Percentiles rank a stretch among this genome's conserved stretches.
phyloP scores from a whole-genome alignment of 2,888 invertebrate genomes.

The Slavum lentiscoides region DNA sequence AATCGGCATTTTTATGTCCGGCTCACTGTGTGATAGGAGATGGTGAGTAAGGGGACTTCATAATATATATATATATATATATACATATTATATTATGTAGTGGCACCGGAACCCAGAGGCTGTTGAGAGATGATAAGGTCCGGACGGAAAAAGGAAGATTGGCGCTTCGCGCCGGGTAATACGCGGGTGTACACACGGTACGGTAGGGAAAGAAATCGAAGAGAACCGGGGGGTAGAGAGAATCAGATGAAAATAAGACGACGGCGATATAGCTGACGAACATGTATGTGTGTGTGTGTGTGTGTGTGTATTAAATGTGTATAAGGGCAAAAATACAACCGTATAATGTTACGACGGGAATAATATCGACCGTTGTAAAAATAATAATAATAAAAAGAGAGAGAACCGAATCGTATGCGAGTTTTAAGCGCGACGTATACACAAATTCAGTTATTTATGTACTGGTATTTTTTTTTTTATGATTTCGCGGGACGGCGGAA shows the following conservation, averaged over 20 bases:
- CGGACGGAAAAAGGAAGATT: slow-evolving; percentile 22
- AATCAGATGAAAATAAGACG: slow-evolving; percentile 27
- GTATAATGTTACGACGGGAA: slow-evolving; percentile 51
- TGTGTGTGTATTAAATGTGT: not conserved
- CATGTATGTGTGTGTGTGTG: not conserved
- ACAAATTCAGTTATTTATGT: slow-evolving; percentile 50
- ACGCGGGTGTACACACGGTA: not conserved
- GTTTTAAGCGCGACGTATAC: slow-evolving; percentile 27
- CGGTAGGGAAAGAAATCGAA: not conserved
- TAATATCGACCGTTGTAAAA: slow-evolving; percentile 40
- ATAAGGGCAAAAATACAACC: not conserved
- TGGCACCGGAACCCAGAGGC: slow-evolving; percentile 28
- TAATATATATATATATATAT: not conserved
- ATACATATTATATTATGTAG: too few relatives aligned
- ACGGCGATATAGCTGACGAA: not conserved
- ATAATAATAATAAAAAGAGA: slow-evolving; percentile 21
- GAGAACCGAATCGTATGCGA: slow-evolving; percentile 20
- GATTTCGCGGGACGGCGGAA: slow-evolving; percentile 11
- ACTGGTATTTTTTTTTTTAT: slow-evolving; percentile 52
- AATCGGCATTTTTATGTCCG: slow-evolving; percentile 39
- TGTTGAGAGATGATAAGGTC: slow-evolving; percentile 33
- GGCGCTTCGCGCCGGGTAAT: not conserved
- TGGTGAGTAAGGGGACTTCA: not conserved
- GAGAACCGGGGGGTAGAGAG: slow-evolving; percentile 8
- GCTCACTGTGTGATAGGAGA: not conserved